A percentile compares a stretch with the other conserved stretches of the same genome.
These are phyloP conservation scores for Apis dorsata DNA, from an alignment of 1,140 invertebrate species.

Conservation along the genomic window DNA sequence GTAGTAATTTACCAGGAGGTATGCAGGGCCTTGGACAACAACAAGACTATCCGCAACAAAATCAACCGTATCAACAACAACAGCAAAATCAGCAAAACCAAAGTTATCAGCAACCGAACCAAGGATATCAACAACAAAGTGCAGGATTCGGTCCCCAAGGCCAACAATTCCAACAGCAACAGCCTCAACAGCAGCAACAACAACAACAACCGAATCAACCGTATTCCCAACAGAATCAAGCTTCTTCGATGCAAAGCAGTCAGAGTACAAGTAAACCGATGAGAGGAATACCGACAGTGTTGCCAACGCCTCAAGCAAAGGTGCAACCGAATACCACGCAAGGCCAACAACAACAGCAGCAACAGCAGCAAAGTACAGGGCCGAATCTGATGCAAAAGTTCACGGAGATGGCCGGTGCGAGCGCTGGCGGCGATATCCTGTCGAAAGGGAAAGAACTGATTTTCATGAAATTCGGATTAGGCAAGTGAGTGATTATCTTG, in stretches of 20 bases:
- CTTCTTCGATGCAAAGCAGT: conserved; percentile 56
- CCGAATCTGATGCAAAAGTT: conserved; percentile 91
- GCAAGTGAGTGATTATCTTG: conserved; percentile 77
- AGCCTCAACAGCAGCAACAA: conserved; percentile 76
- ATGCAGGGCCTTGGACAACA: conserved; percentile 76
- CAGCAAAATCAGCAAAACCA: conserved; percentile 73
- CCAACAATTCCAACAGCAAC: conserved; percentile 74
- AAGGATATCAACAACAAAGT: conserved; percentile 70
- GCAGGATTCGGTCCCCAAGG: conserved; percentile 47
- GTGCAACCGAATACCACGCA: conserved; percentile 75
- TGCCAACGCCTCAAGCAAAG: conserved; percentile 81
- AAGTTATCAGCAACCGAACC: conserved; percentile 66
- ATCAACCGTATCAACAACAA: conserved; percentile 73
- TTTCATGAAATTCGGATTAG: conserved; percentile 94
- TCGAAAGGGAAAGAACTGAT: conserved; percentile 95
- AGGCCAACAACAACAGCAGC: conserved; percentile 72
- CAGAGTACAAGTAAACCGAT: conserved; percentile 74
- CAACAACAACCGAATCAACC: conserved; percentile 63
- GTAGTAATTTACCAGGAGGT: conserved; percentile 81
- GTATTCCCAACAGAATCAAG: conserved; percentile 69
- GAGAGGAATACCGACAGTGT: conserved; percentile 82
- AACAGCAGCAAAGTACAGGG: conserved; percentile 76
- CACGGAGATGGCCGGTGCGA: conserved; percentile 87
- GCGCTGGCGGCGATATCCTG: conserved; percentile 89
- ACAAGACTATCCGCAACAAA: conserved; percentile 66